phyloP scores from a whole-genome alignment of 2,797 vertebrate genomes.

The Pseudotriccus pelzelni region DNA sequence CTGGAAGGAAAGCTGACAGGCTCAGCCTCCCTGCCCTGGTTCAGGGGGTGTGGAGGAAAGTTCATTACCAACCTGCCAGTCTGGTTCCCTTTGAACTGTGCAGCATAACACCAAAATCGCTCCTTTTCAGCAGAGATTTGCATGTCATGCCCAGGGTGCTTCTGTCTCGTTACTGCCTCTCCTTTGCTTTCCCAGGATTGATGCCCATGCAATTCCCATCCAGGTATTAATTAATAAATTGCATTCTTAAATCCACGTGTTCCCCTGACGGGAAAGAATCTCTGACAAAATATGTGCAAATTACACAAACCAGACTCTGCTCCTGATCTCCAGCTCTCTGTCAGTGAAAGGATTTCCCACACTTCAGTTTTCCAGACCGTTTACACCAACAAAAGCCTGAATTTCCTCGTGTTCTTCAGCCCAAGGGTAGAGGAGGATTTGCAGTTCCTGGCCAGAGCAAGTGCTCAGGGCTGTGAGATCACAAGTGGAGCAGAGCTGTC shows the following conservation, averaged over 20 bases:
- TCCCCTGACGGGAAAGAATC: neutral
- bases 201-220: neutral
- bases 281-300: neutral
- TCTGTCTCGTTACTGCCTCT: neutral
- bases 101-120: neutral
- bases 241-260: neutral
- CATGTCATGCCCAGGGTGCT: neutral
- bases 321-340: neutral
- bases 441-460: neutral
- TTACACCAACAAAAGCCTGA: neutral
- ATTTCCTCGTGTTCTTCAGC: neutral
- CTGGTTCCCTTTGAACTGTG: neutral
- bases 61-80: neutral
- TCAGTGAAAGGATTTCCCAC: neutral
- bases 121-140: neutral
- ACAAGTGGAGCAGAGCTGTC: neutral
- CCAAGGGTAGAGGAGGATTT: neutral
- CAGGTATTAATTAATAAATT: neutral
- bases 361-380: neutral
- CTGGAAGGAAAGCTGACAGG: neutral
- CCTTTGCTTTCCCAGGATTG: neutral
- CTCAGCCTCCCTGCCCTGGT: neutral
- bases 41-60: neutral
- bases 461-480: neutral
- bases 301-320: neutral